Percentiles rank a stretch among this genome's conserved stretches.
phyloP scores from a whole-genome alignment of 1,140 invertebrate genomes.

The Atta colombica region DNA sequence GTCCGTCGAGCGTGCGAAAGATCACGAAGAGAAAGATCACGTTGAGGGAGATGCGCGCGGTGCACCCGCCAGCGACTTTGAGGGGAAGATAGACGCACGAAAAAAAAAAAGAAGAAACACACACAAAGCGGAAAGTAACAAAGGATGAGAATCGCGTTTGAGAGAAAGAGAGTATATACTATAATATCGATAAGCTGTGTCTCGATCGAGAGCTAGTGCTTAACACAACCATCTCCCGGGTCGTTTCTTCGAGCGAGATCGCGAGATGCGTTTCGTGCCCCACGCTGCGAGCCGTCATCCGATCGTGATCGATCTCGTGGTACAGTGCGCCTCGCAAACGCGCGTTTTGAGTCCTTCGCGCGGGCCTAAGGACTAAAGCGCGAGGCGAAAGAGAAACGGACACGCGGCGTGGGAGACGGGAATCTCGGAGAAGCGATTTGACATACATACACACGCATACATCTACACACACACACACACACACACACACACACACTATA shows the following conservation, averaged over 20 bases:
- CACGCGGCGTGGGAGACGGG: background rate
- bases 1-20: constrained; percentile 36
- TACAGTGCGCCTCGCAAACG: background rate
- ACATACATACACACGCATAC: background rate
- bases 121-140: constrained; percentile 72
- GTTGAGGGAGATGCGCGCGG: constrained; percentile 37
- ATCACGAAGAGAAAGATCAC: constrained; percentile 13
- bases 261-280: background rate
- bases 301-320: constrained; percentile 1
- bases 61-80: constrained; percentile 81
- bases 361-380: constrained; percentile 43
- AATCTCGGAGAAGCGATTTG: constrained; percentile 69
- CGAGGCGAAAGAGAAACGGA: constrained; percentile 5
- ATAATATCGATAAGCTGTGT: constrained; percentile 73
- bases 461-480: background rate
- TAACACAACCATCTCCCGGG: constrained; percentile 60
- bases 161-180: constrained; percentile 48
- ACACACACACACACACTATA: background rate
- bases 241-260: constrained; percentile 71
- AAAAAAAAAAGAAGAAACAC: constrained; percentile 38
- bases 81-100: constrained; percentile 80
- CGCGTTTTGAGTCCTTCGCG: constrained; percentile 16
- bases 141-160: constrained; percentile 70
- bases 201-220: constrained; percentile 70
- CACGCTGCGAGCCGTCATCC: background rate